Conservation (phyloP, 2,888 invertebrate genomes). For the Gryllus longicercus region DNA sequence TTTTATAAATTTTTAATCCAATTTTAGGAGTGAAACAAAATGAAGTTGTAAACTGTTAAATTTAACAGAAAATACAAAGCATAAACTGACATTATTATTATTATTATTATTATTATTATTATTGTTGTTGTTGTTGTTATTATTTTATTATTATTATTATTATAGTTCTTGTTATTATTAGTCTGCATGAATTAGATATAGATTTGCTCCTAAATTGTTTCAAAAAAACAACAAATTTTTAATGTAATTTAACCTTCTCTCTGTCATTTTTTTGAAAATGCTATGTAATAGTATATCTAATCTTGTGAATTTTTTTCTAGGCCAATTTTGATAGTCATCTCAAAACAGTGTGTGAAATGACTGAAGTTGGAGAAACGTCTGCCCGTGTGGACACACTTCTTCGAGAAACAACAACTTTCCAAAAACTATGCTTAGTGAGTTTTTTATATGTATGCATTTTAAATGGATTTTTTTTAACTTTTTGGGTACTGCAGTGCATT, state of each 20-base stretch:
- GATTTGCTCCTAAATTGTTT: background rate
- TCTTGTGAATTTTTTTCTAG: slow-evolving; percentile 46
- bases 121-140: no score
- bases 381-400: slow-evolving; percentile 73
- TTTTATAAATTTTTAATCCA: no score
- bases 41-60: no score
- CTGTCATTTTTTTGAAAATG: background rate
- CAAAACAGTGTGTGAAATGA: slow-evolving; percentile 77
- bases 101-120: no score
- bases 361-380: slow-evolving; percentile 86
- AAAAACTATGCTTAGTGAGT: slow-evolving; percentile 64
- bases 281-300: background rate
- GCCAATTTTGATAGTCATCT: slow-evolving; percentile 73
- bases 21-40: no score
- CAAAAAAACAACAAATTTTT: background rate
- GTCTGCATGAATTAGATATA: no score
- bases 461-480: background rate
- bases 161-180: no score
- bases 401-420: slow-evolving; percentile 72
- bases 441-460: background rate
- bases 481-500: background rate
- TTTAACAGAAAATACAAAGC: no score
- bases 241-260: slow-evolving; percentile 36
- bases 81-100: no score
- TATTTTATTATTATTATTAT: no score